phyloP scores from a whole-genome alignment of 2,888 invertebrate genomes.

The Eumacrocentrus americanus region DNA sequence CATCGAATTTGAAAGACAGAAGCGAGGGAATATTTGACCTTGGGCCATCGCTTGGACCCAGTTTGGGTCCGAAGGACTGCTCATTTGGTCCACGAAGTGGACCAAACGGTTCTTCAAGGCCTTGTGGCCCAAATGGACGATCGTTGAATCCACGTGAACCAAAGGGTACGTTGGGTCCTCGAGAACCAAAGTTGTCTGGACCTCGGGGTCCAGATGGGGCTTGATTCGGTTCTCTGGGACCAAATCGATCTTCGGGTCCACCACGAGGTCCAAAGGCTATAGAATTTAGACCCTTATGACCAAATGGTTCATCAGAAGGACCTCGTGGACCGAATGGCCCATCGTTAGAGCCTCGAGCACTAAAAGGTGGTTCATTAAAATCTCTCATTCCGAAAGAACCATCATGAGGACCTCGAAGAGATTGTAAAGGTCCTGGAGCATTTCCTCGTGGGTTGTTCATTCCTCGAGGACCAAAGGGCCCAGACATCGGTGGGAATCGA shows the following conservation, averaged over 20 bases:
- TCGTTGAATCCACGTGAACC: conserved; percentile 9
- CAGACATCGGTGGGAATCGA: conserved; percentile 13
- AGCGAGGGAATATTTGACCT: conserved; percentile 40
- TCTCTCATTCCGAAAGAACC: conserved; percentile 18
- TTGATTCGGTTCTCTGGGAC: conserved; percentile 19
- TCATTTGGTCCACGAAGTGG: conserved; percentile 27
- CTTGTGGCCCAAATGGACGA: conserved; percentile 12
- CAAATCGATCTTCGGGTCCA: conserved; percentile 29
- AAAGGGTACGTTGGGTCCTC: conserved; percentile 19
- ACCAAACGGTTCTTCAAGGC: conserved; percentile 9
- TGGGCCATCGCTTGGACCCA: neutral
- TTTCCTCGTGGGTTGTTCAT: conserved; percentile 11
- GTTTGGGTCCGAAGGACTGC: conserved; percentile 24
- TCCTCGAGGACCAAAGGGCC: conserved; percentile 25
- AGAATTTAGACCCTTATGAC: conserved; percentile 24
- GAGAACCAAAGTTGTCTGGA: conserved; percentile 26
- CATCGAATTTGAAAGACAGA: conserved; percentile 40
- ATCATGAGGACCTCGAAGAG: conserved; percentile 21
- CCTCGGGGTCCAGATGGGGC: conserved; percentile 30
- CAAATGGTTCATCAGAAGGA: conserved; percentile 29
- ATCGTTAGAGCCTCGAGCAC: conserved; percentile 24
- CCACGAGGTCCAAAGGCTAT: conserved; percentile 29
- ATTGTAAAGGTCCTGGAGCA: neutral
- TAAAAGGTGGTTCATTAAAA: conserved; percentile 28
- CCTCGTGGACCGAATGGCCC: conserved; percentile 25